These are phyloP conservation scores for Sternarchorhynchus goeldii DNA, from an alignment of 2,797 vertebrate genomes.

Conservation along the genomic window DNA sequence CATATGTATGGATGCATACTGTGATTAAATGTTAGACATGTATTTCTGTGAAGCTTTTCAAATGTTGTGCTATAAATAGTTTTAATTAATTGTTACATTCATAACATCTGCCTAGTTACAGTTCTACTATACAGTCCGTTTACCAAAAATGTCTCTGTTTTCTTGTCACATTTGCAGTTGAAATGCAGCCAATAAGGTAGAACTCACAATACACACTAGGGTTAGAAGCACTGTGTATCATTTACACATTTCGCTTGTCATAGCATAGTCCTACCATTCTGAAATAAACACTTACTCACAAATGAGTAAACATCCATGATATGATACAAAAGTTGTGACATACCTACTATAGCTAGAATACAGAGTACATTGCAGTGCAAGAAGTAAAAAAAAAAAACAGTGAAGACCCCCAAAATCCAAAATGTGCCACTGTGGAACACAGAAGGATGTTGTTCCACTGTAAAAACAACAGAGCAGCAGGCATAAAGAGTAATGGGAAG, in stretches of 20 bases:
- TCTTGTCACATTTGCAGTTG: neutral
- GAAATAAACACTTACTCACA: too few species aligned
- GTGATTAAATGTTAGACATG: too few species aligned
- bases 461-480: neutral
- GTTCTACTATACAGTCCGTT: neutral
- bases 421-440: neutral
- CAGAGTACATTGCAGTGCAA: neutral
- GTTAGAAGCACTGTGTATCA: neutral
- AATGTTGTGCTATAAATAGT: too few species aligned
- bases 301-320: too few species aligned
- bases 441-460: neutral
- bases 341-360: too few species aligned
- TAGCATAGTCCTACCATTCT: too few species aligned
- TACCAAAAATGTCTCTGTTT: neutral
- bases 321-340: too few species aligned
- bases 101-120: too few species aligned
- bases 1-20: too few species aligned
- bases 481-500: neutral
- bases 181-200: neutral
- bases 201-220: neutral
- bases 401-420: neutral
- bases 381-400: neutral
- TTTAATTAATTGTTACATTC: too few species aligned
- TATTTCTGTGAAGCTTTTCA: too few species aligned
- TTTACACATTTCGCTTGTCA: too few species aligned